Base-by-base conservation (phyloP, 2,888 invertebrate species). In the Minunthozetes semirufus region DNA sequence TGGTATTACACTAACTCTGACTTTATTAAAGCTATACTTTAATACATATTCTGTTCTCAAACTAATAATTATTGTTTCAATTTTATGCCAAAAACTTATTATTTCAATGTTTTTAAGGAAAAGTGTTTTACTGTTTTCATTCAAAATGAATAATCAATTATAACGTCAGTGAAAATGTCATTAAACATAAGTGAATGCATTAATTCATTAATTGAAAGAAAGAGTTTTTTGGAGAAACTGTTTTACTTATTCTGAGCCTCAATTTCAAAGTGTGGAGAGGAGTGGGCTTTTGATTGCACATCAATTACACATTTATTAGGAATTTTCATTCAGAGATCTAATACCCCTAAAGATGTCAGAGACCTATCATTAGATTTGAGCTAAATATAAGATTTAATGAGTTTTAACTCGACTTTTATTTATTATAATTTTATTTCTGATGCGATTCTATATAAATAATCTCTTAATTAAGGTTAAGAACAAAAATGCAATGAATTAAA, bases 21-120 rank as follows among this genome's bases (percentile, higher is more conserved):
- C 50, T 50, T 50, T 50, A 19, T 50, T 50, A 50, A n/a, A 50
- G 42, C n/a, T n/a, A 11, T 50, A n/a, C 17, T 33, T 42, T 42
- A 42, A 9, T 42, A 33, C 33, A 33, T 33, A 33, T 33, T 50
- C 17, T 19, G 50, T 50, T 50, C 19, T n/a, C n/a, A 50, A 50
- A 50, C 50, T n/a, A 50, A 50, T 50, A 50, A 50, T 50, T 50
- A n/a, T 50, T 50, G n/a, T 50, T 50, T 50, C 17, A 50, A 50
- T 50, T 50, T 50, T 19, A 50, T 42, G 42, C 50, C 19, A 19
- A 50, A n/a, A 50, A 50, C 50, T 50, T 11, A 50, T 48, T 48
- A 33, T 42, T 50, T 4, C 50, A 50, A 50, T 50, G 50, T 50
- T 50, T 50, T 50, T 9, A 19, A 5, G 5, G 17, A 5, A 19